Evolutionary conservation across 1,140 invertebrate species (phyloP), one percentile per base, ranked within the genome.

Genomic region (Formica exsecta): DNA sequence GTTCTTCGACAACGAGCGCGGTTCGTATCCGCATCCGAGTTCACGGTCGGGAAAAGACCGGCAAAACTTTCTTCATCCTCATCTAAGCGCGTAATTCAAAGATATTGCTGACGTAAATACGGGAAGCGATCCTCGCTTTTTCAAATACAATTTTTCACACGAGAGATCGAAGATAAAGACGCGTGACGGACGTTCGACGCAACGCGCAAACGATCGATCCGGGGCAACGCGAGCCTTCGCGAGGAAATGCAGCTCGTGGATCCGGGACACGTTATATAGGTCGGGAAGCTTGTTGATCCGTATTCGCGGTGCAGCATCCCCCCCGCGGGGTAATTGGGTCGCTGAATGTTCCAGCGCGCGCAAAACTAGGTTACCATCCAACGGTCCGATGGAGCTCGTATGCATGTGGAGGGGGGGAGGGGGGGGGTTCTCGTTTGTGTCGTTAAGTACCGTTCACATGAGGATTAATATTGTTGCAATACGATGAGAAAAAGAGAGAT

Each of bases 251-350:
- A 73, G 79, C 79, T 57, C 66, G 79, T 36, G 68, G 68, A 83
- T 83, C 79, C 79, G 79, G 79, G 79, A 74, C 48, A 51, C 83
- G 71, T 86, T 86, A 90, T 79, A 90, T 90, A 84, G 89, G 89
- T 90, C 89, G 68, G 88, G 89, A 87, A 79, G 59, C 88, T 71
- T 81, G 80, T 90, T 89, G 87, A 89, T 89, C 79, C 89, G 80
- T 89, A 85, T 87, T 84, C 85, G 71, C 44, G 65, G 64, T 19
- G 59, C 76, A 64, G 51, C 75, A 73, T 80, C 85, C 54, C 68
- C 73, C 65, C 74, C 62, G 71, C 38, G 65, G 77, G 87, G 51
- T 48, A 88, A 89, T 57, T 89, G 57, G 88, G 88, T 89, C 73
- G 73, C 32, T 77, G 73, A 76, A 77, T 85, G 81, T 85, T 83